Evolutionary conservation across 2,888 invertebrate species (phyloP).

Genomic region (Eumacrocentrus americanus): DNA sequence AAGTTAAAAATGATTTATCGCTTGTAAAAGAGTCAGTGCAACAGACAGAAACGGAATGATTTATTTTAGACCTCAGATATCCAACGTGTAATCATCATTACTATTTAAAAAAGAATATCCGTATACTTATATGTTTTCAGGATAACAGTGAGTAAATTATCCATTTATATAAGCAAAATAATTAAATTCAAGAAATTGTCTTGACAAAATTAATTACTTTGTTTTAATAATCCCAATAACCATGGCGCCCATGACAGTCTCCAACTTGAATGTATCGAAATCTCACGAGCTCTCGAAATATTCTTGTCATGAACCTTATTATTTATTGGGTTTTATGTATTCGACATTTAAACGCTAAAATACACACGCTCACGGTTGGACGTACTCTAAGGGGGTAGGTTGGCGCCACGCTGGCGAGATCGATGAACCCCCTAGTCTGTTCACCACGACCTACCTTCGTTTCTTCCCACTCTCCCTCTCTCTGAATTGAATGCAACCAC

Average conservation of each 20-base stretch:
- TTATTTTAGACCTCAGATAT: background rate
- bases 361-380: background rate
- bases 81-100: background rate
- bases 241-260: too few relatives aligned
- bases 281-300: too few relatives aligned
- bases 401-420: conserved; percentile 44
- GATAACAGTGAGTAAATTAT: too few relatives aligned
- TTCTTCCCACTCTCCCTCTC: background rate
- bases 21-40: background rate
- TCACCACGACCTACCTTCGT: conserved; percentile 33
- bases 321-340: too few relatives aligned
- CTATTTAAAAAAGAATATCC: too few relatives aligned
- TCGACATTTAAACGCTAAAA: background rate
- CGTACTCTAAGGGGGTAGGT: conserved; percentile 24
- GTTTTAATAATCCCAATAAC: too few relatives aligned
- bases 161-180: too few relatives aligned
- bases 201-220: too few relatives aligned
- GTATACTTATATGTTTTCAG: too few relatives aligned
- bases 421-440: conserved; percentile 39
- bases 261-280: too few relatives aligned
- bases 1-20: conserved; percentile 1
- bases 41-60: background rate
- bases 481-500: background rate
- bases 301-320: too few relatives aligned
- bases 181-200: too few relatives aligned